phyloP scores from a whole-genome alignment of 1,140 invertebrate genomes.

The Drosophila ercepeae region DNA sequence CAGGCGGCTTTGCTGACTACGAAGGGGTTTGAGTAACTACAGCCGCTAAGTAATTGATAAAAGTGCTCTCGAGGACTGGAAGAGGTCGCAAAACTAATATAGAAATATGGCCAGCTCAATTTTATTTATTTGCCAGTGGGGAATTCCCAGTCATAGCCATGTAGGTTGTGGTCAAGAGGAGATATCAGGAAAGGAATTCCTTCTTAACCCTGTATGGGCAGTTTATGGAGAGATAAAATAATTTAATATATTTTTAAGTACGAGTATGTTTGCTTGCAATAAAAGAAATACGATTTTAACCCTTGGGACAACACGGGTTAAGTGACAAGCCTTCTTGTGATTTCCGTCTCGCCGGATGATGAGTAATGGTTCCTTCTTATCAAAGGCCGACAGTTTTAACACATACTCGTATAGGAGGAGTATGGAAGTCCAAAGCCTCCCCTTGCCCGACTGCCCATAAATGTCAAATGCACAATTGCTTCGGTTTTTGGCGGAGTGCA shows the following conservation, averaged over 20 bases:
- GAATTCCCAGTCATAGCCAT: neutral
- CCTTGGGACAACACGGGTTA: no score
- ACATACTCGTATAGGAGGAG: neutral
- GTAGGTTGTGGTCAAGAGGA: neutral
- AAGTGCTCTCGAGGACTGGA: constrained; percentile 23
- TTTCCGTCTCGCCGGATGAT: constrained; percentile 10
- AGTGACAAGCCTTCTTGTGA: no score
- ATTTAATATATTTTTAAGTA: no score
- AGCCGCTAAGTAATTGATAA: constrained; percentile 23
- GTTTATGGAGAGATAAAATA: no score
- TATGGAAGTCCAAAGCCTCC: constrained; percentile 3
- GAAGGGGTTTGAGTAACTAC: constrained; percentile 29
- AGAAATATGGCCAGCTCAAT: constrained; percentile 15
- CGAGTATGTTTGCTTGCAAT: no score
- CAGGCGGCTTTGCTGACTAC: constrained; percentile 13
- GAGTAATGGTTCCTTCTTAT: constrained; percentile 30
- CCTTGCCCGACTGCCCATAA: constrained; percentile 6
- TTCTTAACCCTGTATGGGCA: neutral
- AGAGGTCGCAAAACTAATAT: constrained; percentile 25
- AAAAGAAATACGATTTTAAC: no score
- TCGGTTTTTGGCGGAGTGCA: constrained; percentile 24
- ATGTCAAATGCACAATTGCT: constrained; percentile 46
- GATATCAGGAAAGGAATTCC: neutral
- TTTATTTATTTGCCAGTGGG: constrained; percentile 3
- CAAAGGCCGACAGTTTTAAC: constrained; percentile 15